A percentile compares a stretch with the other conserved stretches of the same genome.
Conservation (phyloP, 2,113 vertebrate genomes). For the Lepus timidus region DNA sequence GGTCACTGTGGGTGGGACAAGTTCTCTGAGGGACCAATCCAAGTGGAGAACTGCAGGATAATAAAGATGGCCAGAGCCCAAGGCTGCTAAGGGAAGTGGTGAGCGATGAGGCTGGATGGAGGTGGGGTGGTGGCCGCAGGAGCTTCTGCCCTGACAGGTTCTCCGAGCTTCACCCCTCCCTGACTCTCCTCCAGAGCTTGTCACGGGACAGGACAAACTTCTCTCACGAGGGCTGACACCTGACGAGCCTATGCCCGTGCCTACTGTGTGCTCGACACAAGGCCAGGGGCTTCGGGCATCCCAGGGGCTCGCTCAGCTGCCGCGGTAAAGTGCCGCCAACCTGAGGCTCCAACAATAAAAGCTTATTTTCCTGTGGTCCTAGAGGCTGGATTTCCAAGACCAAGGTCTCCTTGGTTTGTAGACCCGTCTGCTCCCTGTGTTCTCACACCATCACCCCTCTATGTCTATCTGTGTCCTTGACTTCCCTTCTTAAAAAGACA, state of each 20-base stretch:
- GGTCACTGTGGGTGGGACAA: rapidly evolving
- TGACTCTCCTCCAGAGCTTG: no score
- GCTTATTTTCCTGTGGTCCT: no score
- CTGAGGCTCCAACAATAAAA: rapidly evolving
- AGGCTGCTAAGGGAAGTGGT: background rate
- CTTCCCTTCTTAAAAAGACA: background rate
- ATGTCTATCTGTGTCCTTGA: background rate
- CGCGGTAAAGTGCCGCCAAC: background rate
- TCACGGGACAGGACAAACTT: no score
- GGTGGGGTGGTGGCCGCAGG: background rate
- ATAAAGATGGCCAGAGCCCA: no score
- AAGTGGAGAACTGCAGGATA: no score
- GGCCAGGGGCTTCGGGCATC: background rate
- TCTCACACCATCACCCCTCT: background rate
- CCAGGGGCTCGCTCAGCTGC: rapidly evolving
- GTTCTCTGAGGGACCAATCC: background rate
- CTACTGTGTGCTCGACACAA: rapidly evolving
- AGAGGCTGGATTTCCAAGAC: background rate
- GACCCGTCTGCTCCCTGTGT: rapidly evolving
- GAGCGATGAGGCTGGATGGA: background rate
- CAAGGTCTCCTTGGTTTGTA: background rate
- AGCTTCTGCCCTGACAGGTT: background rate
- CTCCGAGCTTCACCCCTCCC: background rate
- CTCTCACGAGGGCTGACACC: background rate
- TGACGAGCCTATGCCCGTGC: background rate